These are phyloP conservation scores for Drosophila setosimentum DNA, from an alignment of 2,888 invertebrate species.

Conservation along the genomic window DNA sequence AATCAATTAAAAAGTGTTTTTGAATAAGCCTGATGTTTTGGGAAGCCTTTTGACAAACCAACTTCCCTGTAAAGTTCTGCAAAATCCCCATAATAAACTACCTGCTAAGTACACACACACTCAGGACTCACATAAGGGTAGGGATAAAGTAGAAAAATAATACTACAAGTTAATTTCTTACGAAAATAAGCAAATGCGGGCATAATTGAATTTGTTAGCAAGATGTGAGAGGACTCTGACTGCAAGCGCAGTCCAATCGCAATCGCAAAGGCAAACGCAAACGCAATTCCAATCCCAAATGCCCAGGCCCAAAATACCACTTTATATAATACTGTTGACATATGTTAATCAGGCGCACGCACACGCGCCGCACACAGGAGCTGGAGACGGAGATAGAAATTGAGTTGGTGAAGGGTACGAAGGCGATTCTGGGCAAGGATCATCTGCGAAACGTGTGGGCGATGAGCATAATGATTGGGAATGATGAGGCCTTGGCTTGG, in stretches of 20 bases:
- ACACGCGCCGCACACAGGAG: constrained; percentile 67
- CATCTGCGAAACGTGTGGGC: constrained; percentile 65
- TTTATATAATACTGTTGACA: constrained; percentile 84
- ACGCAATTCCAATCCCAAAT: constrained; percentile 45
- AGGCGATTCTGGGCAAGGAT: constrained; percentile 40
- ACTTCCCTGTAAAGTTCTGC: not conserved
- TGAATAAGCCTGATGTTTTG: not conserved
- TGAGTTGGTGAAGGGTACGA: constrained; percentile 27
- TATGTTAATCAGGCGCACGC: constrained; percentile 85
- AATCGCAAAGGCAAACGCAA: constrained; percentile 20
- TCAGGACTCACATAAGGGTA: constrained; percentile 10
- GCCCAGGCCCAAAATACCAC: constrained; percentile 70
- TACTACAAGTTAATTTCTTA: constrained; percentile 76
- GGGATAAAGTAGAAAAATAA: constrained; percentile 14
- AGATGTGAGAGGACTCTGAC: constrained; percentile 37
- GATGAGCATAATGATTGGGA: constrained; percentile 48
- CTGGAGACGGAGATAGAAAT: constrained; percentile 16
- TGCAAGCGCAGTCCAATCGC: constrained; percentile 29
- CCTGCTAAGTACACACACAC: constrained; percentile 25
- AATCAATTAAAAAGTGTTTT: not conserved
- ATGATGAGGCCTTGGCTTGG: constrained; percentile 49
- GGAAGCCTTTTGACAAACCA: constrained; percentile 1
- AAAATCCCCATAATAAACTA: constrained; percentile 17
- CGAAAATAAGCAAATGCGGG: constrained; percentile 76
- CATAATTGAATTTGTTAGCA: constrained; percentile 79